A percentile compares a stretch with the other conserved stretches of the same genome.
These are phyloP conservation scores for Gorsachius magnificus DNA, from an alignment of 2,797 vertebrate genomes.

Conservation along the genomic window DNA sequence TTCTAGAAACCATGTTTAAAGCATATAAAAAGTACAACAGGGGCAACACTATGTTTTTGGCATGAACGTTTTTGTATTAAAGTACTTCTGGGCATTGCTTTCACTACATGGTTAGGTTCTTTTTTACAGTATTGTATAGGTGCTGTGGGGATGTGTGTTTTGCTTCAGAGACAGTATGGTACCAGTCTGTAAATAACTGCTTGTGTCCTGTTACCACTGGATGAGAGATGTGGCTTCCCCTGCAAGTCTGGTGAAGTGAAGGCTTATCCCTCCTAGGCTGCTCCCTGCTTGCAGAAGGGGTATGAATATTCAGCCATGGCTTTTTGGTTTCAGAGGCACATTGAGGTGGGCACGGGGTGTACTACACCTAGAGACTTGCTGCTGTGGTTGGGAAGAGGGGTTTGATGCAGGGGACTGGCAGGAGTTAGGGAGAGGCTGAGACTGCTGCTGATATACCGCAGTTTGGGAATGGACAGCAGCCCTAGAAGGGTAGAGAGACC, in stretches of 20 bases:
- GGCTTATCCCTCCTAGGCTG: neutral
- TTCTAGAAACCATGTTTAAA: neutral
- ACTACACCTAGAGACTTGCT: neutral
- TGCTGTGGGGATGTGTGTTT: neutral
- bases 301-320: neutral
- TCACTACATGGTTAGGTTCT: neutral
- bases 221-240: neutral
- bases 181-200: neutral
- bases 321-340: neutral
- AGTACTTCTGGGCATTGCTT: neutral
- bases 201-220: neutral
- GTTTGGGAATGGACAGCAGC: neutral
- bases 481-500: neutral
- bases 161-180: neutral
- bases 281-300: neutral
- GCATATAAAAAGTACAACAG: accelerated
- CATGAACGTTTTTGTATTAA: neutral
- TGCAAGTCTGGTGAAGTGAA: neutral
- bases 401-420: neutral
- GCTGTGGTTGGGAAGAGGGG: neutral
- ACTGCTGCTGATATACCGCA: too few species aligned
- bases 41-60: neutral
- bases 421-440: neutral
- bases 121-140: neutral
- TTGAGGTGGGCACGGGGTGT: neutral